Base-by-base conservation (phyloP, 2,888 invertebrate genomes). In the Glyphotaelius pellucidus region DNA sequence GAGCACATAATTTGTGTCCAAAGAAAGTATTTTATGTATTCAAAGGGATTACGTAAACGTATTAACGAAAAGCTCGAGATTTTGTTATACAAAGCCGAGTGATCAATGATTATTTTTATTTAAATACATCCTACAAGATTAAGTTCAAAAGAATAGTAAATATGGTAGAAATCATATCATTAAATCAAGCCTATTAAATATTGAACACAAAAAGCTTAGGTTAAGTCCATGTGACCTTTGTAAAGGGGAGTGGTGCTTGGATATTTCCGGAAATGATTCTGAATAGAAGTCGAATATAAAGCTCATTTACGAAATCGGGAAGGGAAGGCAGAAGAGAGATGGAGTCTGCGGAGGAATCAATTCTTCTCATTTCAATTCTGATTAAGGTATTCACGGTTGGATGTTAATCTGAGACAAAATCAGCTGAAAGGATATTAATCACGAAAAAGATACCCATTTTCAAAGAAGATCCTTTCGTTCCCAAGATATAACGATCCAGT, bases 291-390 rank as follows among this genome's bases (percentile, higher is more conserved):
- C 67, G 67, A 67, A 67, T n/a, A 67, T n/a, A 67, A 67, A 67
- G 67, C 67, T n/a, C 25, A 67, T n/a, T 25, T 67, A 67, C n/a
- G 25, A 67, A 25, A 25, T 9, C 0, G 5, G n/a, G 25, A 67
- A 67, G 25, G 67, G 25, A 67, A 67, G 0, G 25, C 0, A 25
- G 67, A 67, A 67, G 67, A 67, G 67, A 25, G 67, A 67, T 67
- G 67, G 25, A 25, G 67, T 19, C 25, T 67, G 25, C n/a, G 67
- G 25, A 9, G 11, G 67, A 25, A 67, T 25, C 67, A 67, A 67
- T 67, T 67, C 67, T 67, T 67, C 67, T 67, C 67, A 67, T 67
- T 67, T 67, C 67, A 67, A 67, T 67, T 67, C 67, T 67, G 67
- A 67, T n/a, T 25, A 25, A 67, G 67, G 25, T 67, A 67, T 67